Evolutionary conservation across 1,140 invertebrate genomes (phyloP).

Genomic region (Palaemon carinicauda): DNA sequence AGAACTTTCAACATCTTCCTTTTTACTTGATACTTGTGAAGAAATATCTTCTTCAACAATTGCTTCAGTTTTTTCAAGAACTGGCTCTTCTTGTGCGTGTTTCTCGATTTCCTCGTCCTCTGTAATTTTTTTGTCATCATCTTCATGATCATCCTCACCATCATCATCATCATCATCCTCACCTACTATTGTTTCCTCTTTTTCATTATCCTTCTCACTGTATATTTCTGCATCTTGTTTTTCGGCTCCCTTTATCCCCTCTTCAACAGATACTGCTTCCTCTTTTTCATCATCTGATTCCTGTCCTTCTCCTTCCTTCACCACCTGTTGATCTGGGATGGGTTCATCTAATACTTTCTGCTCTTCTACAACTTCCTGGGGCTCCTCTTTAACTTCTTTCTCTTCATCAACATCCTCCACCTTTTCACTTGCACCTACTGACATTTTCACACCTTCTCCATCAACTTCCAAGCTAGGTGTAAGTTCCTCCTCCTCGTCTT

Average conservation of each 20-base stretch:
- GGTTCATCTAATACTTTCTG: not conserved
- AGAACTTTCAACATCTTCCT: not conserved
- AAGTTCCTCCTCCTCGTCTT: not conserved
- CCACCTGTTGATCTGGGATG: not conserved
- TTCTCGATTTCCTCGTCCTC: not conserved
- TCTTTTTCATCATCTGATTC: not conserved
- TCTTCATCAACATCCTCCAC: not conserved
- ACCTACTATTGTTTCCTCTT: not conserved
- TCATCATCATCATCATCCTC: not conserved
- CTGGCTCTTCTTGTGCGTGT: not conserved
- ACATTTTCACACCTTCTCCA: slow-evolving; percentile 33
- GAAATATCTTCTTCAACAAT: not conserved
- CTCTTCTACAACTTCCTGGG: not conserved
- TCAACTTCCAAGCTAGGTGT: slow-evolving; percentile 12
- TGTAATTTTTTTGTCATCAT: not conserved
- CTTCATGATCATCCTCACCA: not conserved
- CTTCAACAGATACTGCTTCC: not conserved
- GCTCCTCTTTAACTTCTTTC: not conserved
- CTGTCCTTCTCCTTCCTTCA: not conserved
- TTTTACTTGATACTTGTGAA: not conserved
- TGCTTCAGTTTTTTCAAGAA: not conserved
- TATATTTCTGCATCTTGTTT: not conserved
- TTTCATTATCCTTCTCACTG: no score
- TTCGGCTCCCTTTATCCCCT: not conserved
- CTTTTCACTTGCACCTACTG: not conserved